Percentiles rank a stretch among this genome's conserved stretches.
Conservation (phyloP, 2,113 vertebrate species). For the Ictidomys tridecemlineatus region DNA sequence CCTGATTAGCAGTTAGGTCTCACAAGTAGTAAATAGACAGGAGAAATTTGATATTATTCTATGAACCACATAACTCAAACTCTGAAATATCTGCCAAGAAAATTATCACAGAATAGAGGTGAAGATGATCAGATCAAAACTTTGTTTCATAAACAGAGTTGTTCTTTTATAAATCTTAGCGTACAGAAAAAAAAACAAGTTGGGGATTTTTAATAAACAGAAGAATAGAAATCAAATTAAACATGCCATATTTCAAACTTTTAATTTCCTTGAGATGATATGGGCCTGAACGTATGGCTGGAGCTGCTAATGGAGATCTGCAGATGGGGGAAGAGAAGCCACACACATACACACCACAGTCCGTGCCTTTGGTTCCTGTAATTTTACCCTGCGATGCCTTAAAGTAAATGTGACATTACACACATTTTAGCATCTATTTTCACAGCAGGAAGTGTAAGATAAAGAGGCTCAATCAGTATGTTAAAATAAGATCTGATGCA, state of each 20-base stretch:
- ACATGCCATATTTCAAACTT: neutral
- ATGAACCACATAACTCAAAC: neutral
- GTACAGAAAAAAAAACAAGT: neutral
- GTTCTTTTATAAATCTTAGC: neutral
- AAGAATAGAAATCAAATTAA: slow-evolving; percentile 40
- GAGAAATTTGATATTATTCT: neutral
- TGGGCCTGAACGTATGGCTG: neutral
- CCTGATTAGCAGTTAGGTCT: neutral
- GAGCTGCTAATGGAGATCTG: slow-evolving; percentile 24
- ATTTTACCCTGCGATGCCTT: slow-evolving; percentile 70
- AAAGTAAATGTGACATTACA: slow-evolving; percentile 79
- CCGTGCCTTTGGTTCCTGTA: slow-evolving; percentile 22
- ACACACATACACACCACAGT: neutral
- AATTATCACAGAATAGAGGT: neutral
- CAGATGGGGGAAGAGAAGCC: neutral
- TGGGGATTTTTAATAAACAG: slow-evolving; percentile 30
- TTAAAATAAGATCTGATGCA: slow-evolving; percentile 82
- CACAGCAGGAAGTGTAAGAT: slow-evolving; percentile 79
- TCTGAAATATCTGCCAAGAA: slow-evolving; percentile 12
- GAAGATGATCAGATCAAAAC: slow-evolving; percentile 23
- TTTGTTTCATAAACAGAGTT: neutral
- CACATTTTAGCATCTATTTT: slow-evolving; percentile 79
- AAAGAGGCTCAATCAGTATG: slow-evolving; percentile 82
- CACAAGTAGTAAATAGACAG: neutral
- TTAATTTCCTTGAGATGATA: neutral